Evolutionary conservation across 2,888 invertebrate species (phyloP), one percentile per base, ranked within the genome.

Genomic region (Cerastoderma edule): DNA sequence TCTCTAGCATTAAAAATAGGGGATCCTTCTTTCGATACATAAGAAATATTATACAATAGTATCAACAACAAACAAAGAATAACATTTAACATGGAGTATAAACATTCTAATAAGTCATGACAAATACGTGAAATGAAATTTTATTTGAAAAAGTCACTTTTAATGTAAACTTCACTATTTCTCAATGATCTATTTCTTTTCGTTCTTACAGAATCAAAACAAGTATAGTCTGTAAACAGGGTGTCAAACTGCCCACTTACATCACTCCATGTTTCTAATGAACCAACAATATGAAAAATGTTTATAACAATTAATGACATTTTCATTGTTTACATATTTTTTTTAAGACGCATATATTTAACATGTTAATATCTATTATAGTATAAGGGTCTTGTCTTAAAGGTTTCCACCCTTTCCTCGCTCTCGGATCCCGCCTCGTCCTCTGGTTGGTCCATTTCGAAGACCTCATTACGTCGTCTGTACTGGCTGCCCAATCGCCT

Each of bases 11-110:
- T 35, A 5, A 39, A 64, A 64, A 64, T 39, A 27, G 64, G 19
- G n/a, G 64, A 64, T 19, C 39, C 64, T 44, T 64, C 64, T 35
- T 35, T 35, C 19, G 39, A 64, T 16, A 64, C 64, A 64, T 39
- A 64, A 19, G 64, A 22, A 24, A 64, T 33, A 27, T 13, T n/a
- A n/a, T n/a, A n/a, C n/a, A n/a, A n/a, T n/a, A n/a, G n/a, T n/a
- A n/a, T n/a, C n/a, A n/a, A n/a, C n/a, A n/a, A n/a, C n/a, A n/a
- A n/a, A n/a, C n/a, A n/a, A n/a, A n/a, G n/a, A 48, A 8, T 4
- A 48, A 48, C 48, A 48, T 44, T 44, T 44, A 44, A 19, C 44
- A 19, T 57, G 30, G 16, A 19, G 4, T 19, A 13, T 57, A 32
- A 28, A 57, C 57, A 57, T 16, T 32, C 57, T 30, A 28, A 3